Evolutionary conservation across 2,113 vertebrate species (phyloP).

Genomic region (Motacilla alba): DNA sequence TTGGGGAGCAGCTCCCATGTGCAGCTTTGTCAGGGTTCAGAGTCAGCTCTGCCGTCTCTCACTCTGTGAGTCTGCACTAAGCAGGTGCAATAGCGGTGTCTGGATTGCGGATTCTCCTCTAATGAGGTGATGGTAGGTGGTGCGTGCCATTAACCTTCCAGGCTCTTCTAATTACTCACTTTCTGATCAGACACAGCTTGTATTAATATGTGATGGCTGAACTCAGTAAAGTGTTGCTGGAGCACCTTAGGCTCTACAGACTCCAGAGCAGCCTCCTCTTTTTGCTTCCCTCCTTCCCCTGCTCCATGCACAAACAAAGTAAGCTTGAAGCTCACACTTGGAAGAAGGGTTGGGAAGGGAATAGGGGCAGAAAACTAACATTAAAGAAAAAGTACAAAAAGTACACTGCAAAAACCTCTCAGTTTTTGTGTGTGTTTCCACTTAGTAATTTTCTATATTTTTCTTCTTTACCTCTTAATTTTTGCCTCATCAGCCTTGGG

Average conservation of each 20-base stretch:
- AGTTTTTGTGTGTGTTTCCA: not conserved
- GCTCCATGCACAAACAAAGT: not conserved
- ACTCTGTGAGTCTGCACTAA: not conserved
- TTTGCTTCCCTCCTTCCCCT: not conserved
- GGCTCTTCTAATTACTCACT: conserved; percentile 27
- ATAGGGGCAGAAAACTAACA: not conserved
- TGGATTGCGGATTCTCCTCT: not conserved
- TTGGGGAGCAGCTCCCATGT: not conserved
- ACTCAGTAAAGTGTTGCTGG: not conserved
- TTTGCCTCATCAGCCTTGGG: not conserved
- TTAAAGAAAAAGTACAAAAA: not conserved
- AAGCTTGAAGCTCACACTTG: not conserved
- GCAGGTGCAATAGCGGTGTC: not conserved
- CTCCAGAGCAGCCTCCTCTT: not conserved
- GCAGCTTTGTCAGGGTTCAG: not conserved
- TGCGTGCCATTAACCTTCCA: conserved; percentile 26
- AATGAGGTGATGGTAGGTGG: conserved; percentile 31
- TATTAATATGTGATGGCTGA: not conserved
- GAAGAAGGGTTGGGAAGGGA: not conserved
- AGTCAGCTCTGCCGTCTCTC: not conserved
- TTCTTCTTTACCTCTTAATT: not conserved
- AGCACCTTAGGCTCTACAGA: not conserved
- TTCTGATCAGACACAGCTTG: conserved; percentile 19
- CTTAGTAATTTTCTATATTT: not conserved
- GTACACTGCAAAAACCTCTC: not conserved